Base-by-base conservation (phyloP, 1,140 invertebrate species). In the Zelostemma sp. region DNA sequence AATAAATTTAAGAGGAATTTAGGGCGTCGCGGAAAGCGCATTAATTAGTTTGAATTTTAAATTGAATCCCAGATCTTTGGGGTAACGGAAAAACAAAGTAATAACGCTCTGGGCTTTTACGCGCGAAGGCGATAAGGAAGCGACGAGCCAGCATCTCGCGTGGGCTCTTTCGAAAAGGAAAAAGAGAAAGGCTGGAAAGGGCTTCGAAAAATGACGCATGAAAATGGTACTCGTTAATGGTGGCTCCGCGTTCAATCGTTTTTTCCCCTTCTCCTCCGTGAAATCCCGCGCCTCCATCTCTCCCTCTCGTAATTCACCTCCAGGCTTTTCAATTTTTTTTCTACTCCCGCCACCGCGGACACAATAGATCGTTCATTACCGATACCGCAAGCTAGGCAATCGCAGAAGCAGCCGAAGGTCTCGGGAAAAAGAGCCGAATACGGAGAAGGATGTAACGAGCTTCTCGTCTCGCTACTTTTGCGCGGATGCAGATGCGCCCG, bases 291-390 rank as follows among this genome's bases (percentile, higher is more conserved):
- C 8, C n/a, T 35, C 11, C 11, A 1, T 35, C 33, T 35, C 11
- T 35, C 9, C 18, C 11, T 46, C 17, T 46, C 17, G 4, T 46
- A 46, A 19, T 46, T 8, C 41, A 43, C 14, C 41, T 46, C 43
- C 17, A 19, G 43, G 9, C 43, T 46, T 19, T 19, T 6, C 43
- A 18, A 19, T 46, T 46, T 46, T 46, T 46, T 19, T 8, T 46
- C 9, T 21, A 35, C 25, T 56, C 35, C 50, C 25, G 43, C 43
- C 47, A 25, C 5, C 8, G 16, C 28, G 40, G 33, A 47, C 58
- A 68, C 65, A 68, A 68, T 61, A 47, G 65, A 68, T 61, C 57
- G 58, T 68, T 68, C 65, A 57, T 68, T 68, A 68, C 57, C 65
- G 65, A 67, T 67, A 67, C 45, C 41, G 43, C 43, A 31, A 21